These are phyloP conservation scores for Potorous gilbertii DNA, from an alignment of 2,797 vertebrate species.

Conservation along the genomic window DNA sequence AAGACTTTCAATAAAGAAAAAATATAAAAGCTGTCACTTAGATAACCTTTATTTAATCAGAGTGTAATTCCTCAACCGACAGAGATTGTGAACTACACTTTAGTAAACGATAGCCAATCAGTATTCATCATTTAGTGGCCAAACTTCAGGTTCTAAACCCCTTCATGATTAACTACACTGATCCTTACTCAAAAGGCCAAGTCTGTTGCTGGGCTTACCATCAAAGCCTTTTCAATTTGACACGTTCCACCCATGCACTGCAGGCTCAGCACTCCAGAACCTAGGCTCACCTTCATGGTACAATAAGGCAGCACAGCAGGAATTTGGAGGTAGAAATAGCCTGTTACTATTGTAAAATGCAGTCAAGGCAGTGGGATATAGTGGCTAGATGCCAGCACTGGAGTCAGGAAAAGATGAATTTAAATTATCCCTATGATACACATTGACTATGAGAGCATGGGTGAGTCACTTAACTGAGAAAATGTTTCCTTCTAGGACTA, in stretches of 20 bases:
- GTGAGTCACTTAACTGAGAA: background rate
- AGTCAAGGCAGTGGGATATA: background rate
- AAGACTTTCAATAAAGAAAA: background rate
- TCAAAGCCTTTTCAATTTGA: background rate
- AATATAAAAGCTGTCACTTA: background rate
- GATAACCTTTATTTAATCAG: background rate
- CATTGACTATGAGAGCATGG: background rate
- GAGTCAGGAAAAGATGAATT: background rate
- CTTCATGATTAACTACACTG: background rate
- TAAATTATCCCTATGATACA: background rate
- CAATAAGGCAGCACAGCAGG: background rate
- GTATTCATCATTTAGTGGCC: background rate
- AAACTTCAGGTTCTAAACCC: background rate
- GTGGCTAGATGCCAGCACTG: background rate
- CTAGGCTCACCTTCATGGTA: background rate
- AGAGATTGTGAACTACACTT: background rate
- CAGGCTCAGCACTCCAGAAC: background rate
- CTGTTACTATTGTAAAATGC: background rate
- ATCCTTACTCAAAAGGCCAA: background rate
- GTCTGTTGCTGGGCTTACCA: background rate
- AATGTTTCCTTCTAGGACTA: background rate
- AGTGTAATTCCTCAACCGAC: background rate
- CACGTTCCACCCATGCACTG: background rate
- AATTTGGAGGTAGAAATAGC: background rate
- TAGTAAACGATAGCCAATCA: background rate